Evolutionary conservation across 2,888 invertebrate species (phyloP).

Genomic region (Ennomos fuscantarius): DNA sequence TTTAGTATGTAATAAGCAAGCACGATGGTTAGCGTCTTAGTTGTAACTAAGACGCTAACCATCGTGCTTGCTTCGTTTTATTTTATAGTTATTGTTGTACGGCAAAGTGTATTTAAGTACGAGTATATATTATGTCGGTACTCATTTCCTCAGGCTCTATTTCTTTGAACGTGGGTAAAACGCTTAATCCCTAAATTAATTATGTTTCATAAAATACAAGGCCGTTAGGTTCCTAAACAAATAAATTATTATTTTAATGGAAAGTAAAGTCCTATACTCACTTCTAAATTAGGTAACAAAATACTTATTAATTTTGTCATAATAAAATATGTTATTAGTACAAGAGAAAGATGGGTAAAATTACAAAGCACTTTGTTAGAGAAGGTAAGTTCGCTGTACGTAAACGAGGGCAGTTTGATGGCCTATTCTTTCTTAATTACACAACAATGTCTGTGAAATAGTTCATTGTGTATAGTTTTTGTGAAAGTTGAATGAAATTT

Average conservation of each 20-base stretch:
- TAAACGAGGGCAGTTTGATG: no score
- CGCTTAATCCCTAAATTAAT: slow-evolving; percentile 34
- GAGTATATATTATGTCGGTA: not conserved
- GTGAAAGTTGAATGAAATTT: no score
- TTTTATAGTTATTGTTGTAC: no score
- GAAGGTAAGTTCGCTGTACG: slow-evolving; percentile 1
- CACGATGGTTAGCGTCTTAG: no score
- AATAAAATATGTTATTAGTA: slow-evolving; percentile 15
- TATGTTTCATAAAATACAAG: slow-evolving; percentile 33
- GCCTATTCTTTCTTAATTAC: no score
- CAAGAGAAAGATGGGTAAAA: slow-evolving; percentile 11
- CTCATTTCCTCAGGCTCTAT: slow-evolving; percentile 6
- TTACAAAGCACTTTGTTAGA: slow-evolving; percentile 8
- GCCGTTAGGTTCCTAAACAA: slow-evolving; percentile 36
- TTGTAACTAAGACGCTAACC: no score
- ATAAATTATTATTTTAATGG: slow-evolving; percentile 41
- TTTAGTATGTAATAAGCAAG: no score
- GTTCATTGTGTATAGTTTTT: no score
- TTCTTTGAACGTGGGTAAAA: slow-evolving; percentile 27
- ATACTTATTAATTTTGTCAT: slow-evolving; percentile 18
- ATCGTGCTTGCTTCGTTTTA: no score
- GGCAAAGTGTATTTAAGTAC: no score
- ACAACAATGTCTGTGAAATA: no score
- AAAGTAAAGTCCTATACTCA: slow-evolving; percentile 32
- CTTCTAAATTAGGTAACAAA: slow-evolving; percentile 24